Conservation (phyloP, 1,140 invertebrate species). For the Tyrophagus putrescentiae region DNA sequence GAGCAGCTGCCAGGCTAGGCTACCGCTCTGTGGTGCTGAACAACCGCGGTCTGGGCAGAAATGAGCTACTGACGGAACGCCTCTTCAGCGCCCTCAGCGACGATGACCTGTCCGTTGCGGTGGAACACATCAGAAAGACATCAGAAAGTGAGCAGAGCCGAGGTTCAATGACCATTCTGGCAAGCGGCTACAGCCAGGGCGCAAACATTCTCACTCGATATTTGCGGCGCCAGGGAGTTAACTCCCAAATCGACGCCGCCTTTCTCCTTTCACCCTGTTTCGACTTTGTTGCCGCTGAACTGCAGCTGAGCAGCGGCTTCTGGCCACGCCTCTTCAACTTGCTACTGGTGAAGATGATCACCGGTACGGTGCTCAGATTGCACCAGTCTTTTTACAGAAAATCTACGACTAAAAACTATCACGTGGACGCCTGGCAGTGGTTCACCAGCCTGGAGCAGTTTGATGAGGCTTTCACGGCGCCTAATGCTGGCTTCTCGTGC, state of each 20-base stretch:
- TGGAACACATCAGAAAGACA: constrained; percentile 53
- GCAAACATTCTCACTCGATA: constrained; percentile 59
- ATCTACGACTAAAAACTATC: no score
- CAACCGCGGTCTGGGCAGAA: constrained; percentile 25
- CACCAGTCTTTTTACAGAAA: no score
- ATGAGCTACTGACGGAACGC: constrained; percentile 48
- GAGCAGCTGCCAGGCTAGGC: constrained; percentile 46
- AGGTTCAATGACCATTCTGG: constrained; percentile 50
- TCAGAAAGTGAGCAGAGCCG: no score
- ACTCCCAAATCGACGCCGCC: constrained; percentile 48
- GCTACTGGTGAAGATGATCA: no score
- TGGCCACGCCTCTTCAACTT: no score
- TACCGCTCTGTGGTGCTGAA: constrained; percentile 36
- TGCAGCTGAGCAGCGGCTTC: no score
- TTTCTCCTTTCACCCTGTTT: constrained; percentile 67
- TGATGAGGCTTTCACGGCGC: no score
- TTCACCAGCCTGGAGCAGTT: no score
- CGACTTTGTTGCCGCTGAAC: no score
- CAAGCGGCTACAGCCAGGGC: constrained; percentile 66
- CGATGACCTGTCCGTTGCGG: constrained; percentile 59
- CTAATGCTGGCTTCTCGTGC: no score
- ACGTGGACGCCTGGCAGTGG: no score
- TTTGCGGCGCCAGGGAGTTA: constrained; percentile 46
- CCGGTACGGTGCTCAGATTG: no score
- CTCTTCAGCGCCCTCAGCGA: constrained; percentile 66